phyloP scores from a whole-genome alignment of 1,140 invertebrate species.

The Mya arenaria region DNA sequence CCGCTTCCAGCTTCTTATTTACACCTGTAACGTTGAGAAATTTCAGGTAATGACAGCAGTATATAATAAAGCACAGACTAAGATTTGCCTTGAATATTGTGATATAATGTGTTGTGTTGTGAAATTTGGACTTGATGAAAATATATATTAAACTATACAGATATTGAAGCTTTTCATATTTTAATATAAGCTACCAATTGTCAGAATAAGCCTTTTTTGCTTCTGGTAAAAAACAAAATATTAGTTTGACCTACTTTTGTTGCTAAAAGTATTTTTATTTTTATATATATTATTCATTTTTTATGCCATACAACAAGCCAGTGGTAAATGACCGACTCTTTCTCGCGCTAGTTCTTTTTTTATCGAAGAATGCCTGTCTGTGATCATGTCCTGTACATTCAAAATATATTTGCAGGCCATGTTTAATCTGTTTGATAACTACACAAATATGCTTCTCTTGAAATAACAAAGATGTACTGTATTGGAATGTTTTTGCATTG shows the following conservation, averaged over 20 bases:
- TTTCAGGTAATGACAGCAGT: too few relatives aligned
- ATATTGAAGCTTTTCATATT: neutral
- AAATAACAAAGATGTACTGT: too few relatives aligned
- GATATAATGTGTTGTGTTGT: neutral
- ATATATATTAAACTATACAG: neutral
- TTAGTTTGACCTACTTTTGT: neutral
- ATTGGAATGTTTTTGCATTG: too few relatives aligned
- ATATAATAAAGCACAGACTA: too few relatives aligned
- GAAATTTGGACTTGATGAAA: neutral
- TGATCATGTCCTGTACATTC: too few relatives aligned
- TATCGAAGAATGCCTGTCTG: slow-evolving; percentile 23
- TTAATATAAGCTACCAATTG: neutral
- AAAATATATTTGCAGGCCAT: too few relatives aligned
- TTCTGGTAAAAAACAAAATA: neutral
- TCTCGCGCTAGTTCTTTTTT: slow-evolving; percentile 46
- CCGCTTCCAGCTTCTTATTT: slow-evolving; percentile 31
- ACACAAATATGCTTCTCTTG: too few relatives aligned
- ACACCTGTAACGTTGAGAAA: slow-evolving; percentile 43
- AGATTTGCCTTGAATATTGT: neutral
- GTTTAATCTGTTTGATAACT: too few relatives aligned
- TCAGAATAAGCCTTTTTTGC: neutral
- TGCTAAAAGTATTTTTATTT: neutral
- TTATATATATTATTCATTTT: slow-evolving; percentile 39
- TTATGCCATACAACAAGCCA: slow-evolving; percentile 53
- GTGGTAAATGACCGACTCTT: slow-evolving; percentile 8